phyloP scores from a whole-genome alignment of 2,888 invertebrate species.

The Tubulanus polymorphus region DNA sequence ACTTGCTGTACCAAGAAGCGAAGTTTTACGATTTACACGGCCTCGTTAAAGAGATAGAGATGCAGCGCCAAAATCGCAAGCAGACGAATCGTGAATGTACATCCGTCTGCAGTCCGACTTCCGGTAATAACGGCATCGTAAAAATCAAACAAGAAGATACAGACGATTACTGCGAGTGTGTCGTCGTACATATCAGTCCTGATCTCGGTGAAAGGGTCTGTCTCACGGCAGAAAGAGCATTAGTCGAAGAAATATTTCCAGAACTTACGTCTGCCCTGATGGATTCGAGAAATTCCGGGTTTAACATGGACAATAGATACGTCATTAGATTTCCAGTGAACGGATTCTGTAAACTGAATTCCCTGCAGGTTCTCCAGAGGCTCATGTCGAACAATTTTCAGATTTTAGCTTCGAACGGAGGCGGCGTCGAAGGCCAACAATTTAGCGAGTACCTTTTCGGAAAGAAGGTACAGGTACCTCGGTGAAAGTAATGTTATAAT shows the following conservation, averaged over 20 bases:
- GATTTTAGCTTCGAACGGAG: slow-evolving; percentile 78
- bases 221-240: slow-evolving; percentile 73
- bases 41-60: slow-evolving; percentile 31
- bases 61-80: slow-evolving; percentile 13
- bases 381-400: slow-evolving; percentile 74
- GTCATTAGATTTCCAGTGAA: slow-evolving; percentile 81
- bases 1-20: slow-evolving; percentile 85
- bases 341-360: slow-evolving; percentile 84
- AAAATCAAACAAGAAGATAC: neutral
- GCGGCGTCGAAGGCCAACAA: slow-evolving; percentile 83
- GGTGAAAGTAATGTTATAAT: too few relatives aligned
- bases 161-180: slow-evolving; percentile 64
- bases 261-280: slow-evolving; percentile 68
- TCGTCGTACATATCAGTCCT: slow-evolving; percentile 75
- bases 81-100: slow-evolving; percentile 11
- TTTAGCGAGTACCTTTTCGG: slow-evolving; percentile 84
- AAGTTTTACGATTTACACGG: slow-evolving; percentile 79
- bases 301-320: slow-evolving; percentile 77
- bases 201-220: slow-evolving; percentile 77
- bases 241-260: slow-evolving; percentile 62
- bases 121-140: neutral
- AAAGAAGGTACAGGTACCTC: slow-evolving; percentile 19
- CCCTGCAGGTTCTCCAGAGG: slow-evolving; percentile 80
- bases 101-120: slow-evolving; percentile 10
- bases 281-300: slow-evolving; percentile 71